A percentile compares a stretch with the other conserved stretches of the same genome.
phyloP scores from a whole-genome alignment of 2,888 invertebrate genomes.

The Coenonympha glycerion region DNA sequence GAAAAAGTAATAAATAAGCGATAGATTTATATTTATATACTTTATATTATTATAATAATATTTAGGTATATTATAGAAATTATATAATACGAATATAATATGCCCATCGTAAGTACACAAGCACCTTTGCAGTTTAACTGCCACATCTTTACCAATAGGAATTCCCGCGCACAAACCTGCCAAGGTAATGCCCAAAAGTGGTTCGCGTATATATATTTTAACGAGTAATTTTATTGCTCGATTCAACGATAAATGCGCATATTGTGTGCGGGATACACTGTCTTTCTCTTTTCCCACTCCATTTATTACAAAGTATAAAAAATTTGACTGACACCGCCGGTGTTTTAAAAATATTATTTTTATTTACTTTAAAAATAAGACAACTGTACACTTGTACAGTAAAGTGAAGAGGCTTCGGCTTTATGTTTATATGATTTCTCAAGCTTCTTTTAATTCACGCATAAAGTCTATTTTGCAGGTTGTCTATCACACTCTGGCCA shows the following conservation, averaged over 20 bases:
- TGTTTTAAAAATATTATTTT: background rate
- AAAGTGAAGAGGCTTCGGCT: too few relatives aligned
- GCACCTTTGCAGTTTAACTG: slow-evolving; percentile 71
- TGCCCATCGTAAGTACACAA: slow-evolving; percentile 71
- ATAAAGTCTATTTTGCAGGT: slow-evolving; percentile 15
- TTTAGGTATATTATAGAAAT: too few relatives aligned
- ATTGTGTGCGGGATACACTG: slow-evolving; percentile 20
- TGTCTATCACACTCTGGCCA: too few relatives aligned
- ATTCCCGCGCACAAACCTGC: slow-evolving; percentile 36
- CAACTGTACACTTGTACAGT: too few relatives aligned
- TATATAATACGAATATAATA: slow-evolving; percentile 41
- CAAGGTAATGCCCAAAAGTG: background rate
- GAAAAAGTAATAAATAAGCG: slow-evolving; percentile 57
- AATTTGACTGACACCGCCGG: background rate
- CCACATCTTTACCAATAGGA: slow-evolving; percentile 38
- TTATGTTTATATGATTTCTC: too few relatives aligned
- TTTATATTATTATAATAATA: slow-evolving; percentile 18
- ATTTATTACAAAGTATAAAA: slow-evolving; percentile 25
- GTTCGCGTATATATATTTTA: slow-evolving; percentile 3
- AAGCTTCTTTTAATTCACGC: too few relatives aligned
- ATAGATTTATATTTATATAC: slow-evolving; percentile 51
- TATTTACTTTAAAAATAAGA: background rate
- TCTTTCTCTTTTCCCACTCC: slow-evolving; percentile 20
- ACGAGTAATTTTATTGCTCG: slow-evolving; percentile 14
- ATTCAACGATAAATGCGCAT: slow-evolving; percentile 4